phyloP scores from a whole-genome alignment of 2,888 invertebrate genomes.

The Eupithecia pulchellata region DNA sequence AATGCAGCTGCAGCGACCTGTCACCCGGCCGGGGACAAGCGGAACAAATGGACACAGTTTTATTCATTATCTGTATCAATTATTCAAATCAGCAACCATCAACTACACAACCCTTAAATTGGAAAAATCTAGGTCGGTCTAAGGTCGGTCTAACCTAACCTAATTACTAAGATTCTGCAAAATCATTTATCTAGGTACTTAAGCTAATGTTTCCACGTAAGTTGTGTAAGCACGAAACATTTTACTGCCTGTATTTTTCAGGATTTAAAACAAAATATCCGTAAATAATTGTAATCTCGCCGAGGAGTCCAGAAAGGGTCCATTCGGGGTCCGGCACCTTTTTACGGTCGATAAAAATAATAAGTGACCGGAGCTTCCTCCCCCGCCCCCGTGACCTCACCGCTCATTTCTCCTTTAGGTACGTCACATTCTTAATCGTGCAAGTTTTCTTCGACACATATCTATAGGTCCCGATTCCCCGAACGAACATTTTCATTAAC shows the following conservation, averaged over 20 bases:
- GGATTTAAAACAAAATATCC: conserved; percentile 78
- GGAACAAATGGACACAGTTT: conserved; percentile 74
- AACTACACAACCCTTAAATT: conserved; percentile 1
- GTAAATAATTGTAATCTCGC: conserved; percentile 79
- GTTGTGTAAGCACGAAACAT: conserved; percentile 65
- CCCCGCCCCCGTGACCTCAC: conserved; percentile 72
- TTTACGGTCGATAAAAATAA: conserved; percentile 84
- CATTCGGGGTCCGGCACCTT: conserved; percentile 76
- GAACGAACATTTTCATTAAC: conserved; percentile 50
- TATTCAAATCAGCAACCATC: conserved; percentile 33
- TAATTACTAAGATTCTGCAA: not conserved
- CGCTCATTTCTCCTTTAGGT: conserved; percentile 83
- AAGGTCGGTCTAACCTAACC: not conserved
- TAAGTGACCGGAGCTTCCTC: conserved; percentile 66
- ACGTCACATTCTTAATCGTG: conserved; percentile 53
- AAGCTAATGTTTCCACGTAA: conserved; percentile 49
- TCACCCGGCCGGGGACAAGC: conserved; percentile 64
- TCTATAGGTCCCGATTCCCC: conserved; percentile 39
- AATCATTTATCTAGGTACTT: conserved; percentile 35
- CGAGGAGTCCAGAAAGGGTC: conserved; percentile 73
- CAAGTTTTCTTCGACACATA: conserved; percentile 40
- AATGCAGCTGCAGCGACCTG: conserved; percentile 76
- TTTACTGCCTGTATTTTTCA: conserved; percentile 70
- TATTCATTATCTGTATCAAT: conserved; percentile 59
- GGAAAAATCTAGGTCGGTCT: not conserved